phyloP scores from a whole-genome alignment of 2,888 invertebrate species.

The Ariolimax columbianus region DNA sequence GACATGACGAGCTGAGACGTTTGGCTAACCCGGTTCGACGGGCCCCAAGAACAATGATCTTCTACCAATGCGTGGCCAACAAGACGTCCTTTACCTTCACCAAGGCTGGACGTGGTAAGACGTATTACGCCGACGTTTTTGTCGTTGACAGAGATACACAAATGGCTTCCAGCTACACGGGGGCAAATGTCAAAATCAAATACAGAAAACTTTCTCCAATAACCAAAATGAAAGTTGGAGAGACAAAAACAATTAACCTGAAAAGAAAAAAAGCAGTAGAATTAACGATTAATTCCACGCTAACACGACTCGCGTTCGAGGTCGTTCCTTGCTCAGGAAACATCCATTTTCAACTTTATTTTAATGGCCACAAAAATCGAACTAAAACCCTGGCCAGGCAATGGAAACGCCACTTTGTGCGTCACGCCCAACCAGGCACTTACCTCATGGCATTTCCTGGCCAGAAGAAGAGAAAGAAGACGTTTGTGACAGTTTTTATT shows the following conservation, averaged over 20 bases:
- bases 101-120: slow-evolving; percentile 79
- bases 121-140: slow-evolving; percentile 82
- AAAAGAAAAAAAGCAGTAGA: slow-evolving; percentile 48
- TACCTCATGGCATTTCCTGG: slow-evolving; percentile 62
- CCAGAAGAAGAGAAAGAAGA: slow-evolving; percentile 54
- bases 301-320: slow-evolving; percentile 54
- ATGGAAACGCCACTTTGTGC: slow-evolving; percentile 60
- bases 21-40: slow-evolving; percentile 63
- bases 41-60: slow-evolving; percentile 66
- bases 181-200: slow-evolving; percentile 67
- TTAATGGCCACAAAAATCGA: slow-evolving; percentile 53
- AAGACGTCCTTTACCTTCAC: slow-evolving; percentile 81
- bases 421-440: slow-evolving; percentile 60
- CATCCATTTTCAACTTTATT: slow-evolving; percentile 60
- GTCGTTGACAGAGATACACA: slow-evolving; percentile 81
- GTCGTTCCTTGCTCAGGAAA: slow-evolving; percentile 62
- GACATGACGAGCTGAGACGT: slow-evolving; percentile 55
- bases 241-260: slow-evolving; percentile 59
- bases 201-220: slow-evolving; percentile 47
- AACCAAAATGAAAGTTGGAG: slow-evolving; percentile 61
- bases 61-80: slow-evolving; percentile 80
- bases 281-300: slow-evolving; percentile 49
- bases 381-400: slow-evolving; percentile 59
- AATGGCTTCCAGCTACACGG: slow-evolving; percentile 81
- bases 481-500: slow-evolving; percentile 61